These are phyloP conservation scores for Cromileptes altivelis DNA, from an alignment of 2,113 vertebrate species.

Conservation along the genomic window DNA sequence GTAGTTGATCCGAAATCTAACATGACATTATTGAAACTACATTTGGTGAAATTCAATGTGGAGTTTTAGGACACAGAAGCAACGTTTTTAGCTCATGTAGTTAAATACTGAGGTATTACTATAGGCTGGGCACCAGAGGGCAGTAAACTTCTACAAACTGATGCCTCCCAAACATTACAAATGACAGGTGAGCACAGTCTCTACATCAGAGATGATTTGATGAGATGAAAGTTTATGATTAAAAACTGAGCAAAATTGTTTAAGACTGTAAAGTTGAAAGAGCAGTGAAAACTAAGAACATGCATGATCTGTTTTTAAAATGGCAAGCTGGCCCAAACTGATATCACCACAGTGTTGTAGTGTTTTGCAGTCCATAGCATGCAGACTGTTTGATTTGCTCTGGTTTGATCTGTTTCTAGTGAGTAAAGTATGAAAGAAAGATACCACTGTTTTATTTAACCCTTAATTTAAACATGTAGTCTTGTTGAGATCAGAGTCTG, in stretches of 20 bases:
- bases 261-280: not conserved
- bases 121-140: slow-evolving; percentile 83
- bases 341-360: not conserved
- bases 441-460: too few species aligned
- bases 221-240: too few species aligned
- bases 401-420: not conserved
- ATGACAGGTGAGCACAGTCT: not conserved
- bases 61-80: not conserved
- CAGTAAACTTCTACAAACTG: slow-evolving; percentile 56
- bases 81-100: not conserved
- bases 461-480: too few species aligned
- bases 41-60: not conserved
- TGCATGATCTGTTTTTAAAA: not conserved
- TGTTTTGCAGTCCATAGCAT: not conserved
- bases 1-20: not conserved
- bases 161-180: not conserved
- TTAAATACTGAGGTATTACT: not conserved
- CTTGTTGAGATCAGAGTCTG: too few species aligned
- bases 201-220: not conserved
- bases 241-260: not conserved
- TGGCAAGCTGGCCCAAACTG: too few species aligned
- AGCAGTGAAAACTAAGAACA: not conserved
- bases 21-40: not conserved
- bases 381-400: not conserved
- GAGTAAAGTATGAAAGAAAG: not conserved